Evolutionary conservation across 2,797 vertebrate species (phyloP), one percentile per base, ranked within the genome.

Genomic region (Sphaeramia orbicularis): DNA sequence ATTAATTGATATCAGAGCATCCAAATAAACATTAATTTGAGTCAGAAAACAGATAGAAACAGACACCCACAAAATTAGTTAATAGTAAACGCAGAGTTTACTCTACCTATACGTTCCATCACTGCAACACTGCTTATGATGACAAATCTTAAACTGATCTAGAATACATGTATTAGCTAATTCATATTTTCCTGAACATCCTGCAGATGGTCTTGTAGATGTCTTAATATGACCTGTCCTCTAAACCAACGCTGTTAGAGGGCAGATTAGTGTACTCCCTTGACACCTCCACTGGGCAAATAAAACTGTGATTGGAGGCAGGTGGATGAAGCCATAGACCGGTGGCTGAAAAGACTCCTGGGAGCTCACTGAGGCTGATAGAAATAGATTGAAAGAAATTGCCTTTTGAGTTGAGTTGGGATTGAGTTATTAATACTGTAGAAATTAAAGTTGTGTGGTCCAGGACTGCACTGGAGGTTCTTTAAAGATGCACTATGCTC

Each of bases 381-480:
- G 61, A 61, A 74, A 64, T 44, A 61, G 44, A 62, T 67, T 44
- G 48, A 57, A 32, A 62, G 44, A 59, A 63, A 63, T 1, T 13
- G 21, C 0, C 49, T 0, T 19, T 49, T 1, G 61, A 57, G 27
- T 50, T 7, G 32, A 57, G 27, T 50, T 7, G 32, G 16, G 55
- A 68, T 43, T 38, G 48, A 70, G 54, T 69, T 40, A 72, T 75
- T 65, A 62, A 50, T 58, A 16, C 36, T 51, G 59, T 11, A 57
- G 68, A 40, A 53, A 24, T 54, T 42, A 61, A 32, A 48, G 41
- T 35, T 51, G 24, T 12, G 63, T 4, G 8, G 5, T 37, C 7
- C 38, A 0, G 11, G 10, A 19, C 38, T 50, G 30, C 30, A 37
- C 12, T 49, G n/a, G 11, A 1, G 50, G 27, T 48, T 59, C 55